phyloP scores from a whole-genome alignment of 2,113 vertebrate species.

The Nipponia nippon region DNA sequence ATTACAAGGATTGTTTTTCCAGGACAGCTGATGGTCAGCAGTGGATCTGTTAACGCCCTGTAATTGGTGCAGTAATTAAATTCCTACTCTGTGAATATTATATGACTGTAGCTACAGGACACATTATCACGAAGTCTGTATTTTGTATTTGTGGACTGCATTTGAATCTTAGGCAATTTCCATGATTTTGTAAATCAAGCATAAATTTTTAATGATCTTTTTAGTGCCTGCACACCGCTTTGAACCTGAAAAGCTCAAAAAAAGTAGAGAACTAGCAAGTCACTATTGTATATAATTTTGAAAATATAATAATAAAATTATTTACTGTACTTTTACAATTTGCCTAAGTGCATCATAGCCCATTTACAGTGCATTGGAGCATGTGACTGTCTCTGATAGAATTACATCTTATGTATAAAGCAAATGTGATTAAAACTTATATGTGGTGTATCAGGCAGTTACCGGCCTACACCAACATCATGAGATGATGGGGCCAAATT shows the following conservation, averaged over 20 bases:
- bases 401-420: not conserved
- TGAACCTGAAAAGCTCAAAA: not conserved
- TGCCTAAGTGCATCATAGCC: not conserved
- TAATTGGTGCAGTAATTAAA: not conserved
- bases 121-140: not conserved
- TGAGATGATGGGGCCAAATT: not conserved
- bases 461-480: not conserved
- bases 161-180: not conserved
- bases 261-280: not conserved
- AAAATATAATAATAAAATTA: not conserved
- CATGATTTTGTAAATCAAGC: not conserved
- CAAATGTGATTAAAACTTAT: not conserved
- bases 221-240: not conserved
- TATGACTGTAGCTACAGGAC: not conserved
- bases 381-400: not conserved
- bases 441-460: fast-evolving
- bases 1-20: not conserved
- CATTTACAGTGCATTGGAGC: not conserved
- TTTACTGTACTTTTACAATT: not conserved
- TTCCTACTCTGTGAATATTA: not conserved
- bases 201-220: not conserved
- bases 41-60: not conserved
- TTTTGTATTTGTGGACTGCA: not conserved
- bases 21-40: not conserved
- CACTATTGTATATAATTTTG: not conserved